phyloP scores from a whole-genome alignment of 1,140 invertebrate genomes.

The Lasaia peninsularis region DNA sequence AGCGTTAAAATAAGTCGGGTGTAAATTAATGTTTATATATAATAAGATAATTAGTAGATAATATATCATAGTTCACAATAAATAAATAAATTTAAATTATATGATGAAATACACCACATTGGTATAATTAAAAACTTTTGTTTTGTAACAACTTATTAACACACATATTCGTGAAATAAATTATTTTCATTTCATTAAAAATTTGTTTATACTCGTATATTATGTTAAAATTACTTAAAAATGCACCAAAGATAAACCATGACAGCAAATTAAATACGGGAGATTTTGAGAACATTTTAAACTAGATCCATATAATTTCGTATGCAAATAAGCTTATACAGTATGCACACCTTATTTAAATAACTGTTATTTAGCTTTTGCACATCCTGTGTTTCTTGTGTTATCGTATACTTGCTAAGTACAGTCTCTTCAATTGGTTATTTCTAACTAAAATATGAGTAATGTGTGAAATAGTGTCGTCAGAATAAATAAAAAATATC shows the following conservation, averaged over 20 bases:
- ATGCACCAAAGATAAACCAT: not conserved
- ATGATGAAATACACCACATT: too few relatives aligned
- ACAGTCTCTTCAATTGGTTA: not conserved
- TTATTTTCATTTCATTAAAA: not conserved
- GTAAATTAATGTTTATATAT: too few relatives aligned
- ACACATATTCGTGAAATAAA: too few relatives aligned
- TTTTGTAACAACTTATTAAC: too few relatives aligned
- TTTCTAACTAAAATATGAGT: not conserved
- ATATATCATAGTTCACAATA: too few relatives aligned
- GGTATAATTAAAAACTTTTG: too few relatives aligned
- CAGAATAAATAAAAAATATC: too few relatives aligned
- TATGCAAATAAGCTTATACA: not conserved
- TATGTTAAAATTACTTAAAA: not conserved
- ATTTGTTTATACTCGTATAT: not conserved
- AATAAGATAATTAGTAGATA: too few relatives aligned
- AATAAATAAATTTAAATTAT: too few relatives aligned
- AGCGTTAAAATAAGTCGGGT: too few relatives aligned
- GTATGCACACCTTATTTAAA: not conserved
- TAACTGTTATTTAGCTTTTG: not conserved
- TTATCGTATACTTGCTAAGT: not conserved
- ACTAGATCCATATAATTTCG: constrained; percentile 4
- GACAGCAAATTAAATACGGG: not conserved
- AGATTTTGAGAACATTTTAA: not conserved
- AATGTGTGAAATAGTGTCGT: too few relatives aligned
- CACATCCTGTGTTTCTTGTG: not conserved